Evolutionary conservation across 2,888 invertebrate genomes (phyloP), one percentile per base, ranked within the genome.

Genomic region (Mythimna albipuncta): DNA sequence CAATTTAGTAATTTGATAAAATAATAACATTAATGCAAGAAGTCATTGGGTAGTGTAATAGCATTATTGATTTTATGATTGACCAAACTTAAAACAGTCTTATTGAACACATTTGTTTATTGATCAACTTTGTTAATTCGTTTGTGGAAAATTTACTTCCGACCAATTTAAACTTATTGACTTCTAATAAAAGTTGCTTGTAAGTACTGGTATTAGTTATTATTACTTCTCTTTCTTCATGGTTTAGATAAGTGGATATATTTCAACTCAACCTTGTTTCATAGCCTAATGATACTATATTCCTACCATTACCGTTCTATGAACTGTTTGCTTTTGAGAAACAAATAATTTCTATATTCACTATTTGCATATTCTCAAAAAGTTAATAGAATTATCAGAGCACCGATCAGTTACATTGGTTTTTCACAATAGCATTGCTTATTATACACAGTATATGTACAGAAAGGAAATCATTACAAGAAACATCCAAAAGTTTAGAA

Each of bases 21-120:
- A 50, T 63, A 50, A 64, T 50, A 26, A 68, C 21, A 13, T 9
- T 35, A 35, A 35, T 50, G 44, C 35, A 16, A 50, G 19, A 11
- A 50, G 19, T 50, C 6, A 50, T 19, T 6, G 13, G 13, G 9
- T 2, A 38, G 13, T 50, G 9, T 35, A 26, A 64, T 19, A 50
- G 35, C 19, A 35, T 21, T 64, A 67, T 67, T 38, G 64, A 64
- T 54, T 65, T 44, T 4, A n/a, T 65, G 66, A 54, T 16, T 66
- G 52, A 65, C 26, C 41, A n/a, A 41, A 54, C 54, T n/a, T n/a
- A 38, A 54, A 54, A 41, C 16, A 65, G 10, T n/a, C 9, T 52
- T 6, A 6, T 26, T 26, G 10, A 32, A 0, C 7, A 11, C 11
- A 54, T 69, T 54, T 54, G 16, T 54, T 54, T 32, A 64, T 64